Evolutionary conservation across 2,797 vertebrate species (phyloP).

Genomic region (Pempheris klunzingeri): DNA sequence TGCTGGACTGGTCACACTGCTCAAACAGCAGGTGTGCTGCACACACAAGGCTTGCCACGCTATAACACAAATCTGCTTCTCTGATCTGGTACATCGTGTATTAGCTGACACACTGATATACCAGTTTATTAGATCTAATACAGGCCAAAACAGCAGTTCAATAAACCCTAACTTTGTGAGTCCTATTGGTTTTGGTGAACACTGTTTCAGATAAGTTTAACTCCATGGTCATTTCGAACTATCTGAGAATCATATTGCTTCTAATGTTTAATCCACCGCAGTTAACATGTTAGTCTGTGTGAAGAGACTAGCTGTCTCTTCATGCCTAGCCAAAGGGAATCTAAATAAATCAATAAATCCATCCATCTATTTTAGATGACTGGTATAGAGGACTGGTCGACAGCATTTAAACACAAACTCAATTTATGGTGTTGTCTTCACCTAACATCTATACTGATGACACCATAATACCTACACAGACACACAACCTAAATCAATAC

Average conservation of each 20-base stretch:
- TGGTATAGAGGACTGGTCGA: neutral
- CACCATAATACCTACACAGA: neutral
- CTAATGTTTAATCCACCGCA: neutral
- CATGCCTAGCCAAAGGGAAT: conserved; percentile 26
- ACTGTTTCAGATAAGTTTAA: neutral
- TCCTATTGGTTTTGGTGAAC: neutral
- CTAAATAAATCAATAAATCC: conserved; percentile 47
- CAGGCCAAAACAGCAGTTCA: neutral
- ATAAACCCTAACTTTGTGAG: neutral
- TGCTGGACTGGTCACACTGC: conserved; percentile 51
- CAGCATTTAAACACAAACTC: neutral
- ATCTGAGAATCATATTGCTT: no score
- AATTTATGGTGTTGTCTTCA: neutral
- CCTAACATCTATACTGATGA: neutral
- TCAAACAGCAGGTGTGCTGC: conserved; percentile 37
- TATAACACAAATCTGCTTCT: conserved; percentile 1
- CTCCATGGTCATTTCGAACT: no score
- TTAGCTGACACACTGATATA: neutral
- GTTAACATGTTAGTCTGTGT: neutral
- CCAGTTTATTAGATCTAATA: neutral
- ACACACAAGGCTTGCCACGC: conserved; percentile 6
- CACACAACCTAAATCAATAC: neutral
- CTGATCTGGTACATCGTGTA: neutral
- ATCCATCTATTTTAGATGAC: conserved; percentile 33
- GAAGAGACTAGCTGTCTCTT: conserved; percentile 9